A percentile compares a stretch with the other conserved stretches of the same genome.
phyloP scores from a whole-genome alignment of 1,140 invertebrate genomes.

The Probaryconus sp. region DNA sequence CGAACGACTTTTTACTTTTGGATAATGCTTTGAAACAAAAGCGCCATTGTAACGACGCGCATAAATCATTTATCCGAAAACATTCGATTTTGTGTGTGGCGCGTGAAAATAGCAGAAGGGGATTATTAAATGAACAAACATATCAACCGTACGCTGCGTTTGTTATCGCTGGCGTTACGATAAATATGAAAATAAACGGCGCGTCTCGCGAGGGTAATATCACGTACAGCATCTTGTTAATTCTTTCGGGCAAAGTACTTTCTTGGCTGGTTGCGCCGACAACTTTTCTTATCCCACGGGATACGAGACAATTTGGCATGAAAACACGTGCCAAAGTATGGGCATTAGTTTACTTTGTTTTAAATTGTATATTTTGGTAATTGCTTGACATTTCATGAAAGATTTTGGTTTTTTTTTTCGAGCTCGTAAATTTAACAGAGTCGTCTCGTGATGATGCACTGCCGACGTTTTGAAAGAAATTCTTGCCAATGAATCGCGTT shows the following conservation, averaged over 20 bases:
- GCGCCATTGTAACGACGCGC: not conserved
- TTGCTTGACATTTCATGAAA: no score
- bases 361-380: not conserved
- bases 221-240: conserved; percentile 10
- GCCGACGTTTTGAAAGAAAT: no score
- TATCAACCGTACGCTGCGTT: conserved; percentile 38
- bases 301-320: not conserved
- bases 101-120: conserved; percentile 14
- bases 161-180: conserved; percentile 59
- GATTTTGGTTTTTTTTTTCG: no score
- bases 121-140: conserved; percentile 35
- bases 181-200: conserved; percentile 69
- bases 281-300: conserved; percentile 8
- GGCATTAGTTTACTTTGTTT: conserved; percentile 1
- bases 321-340: conserved; percentile 32
- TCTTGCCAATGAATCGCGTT: no score
- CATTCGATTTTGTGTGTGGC: conserved; percentile 24
- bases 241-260: conserved; percentile 13
- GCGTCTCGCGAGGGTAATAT: conserved; percentile 12
- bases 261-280: conserved; percentile 7
- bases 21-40: not conserved
- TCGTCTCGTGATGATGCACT: no score
- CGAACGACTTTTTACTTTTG: no score
- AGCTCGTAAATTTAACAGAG: no score
- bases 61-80: conserved; percentile 5